Evolutionary conservation across 1,140 invertebrate species (phyloP).

Genomic region (Ceratosolen fusciceps): DNA sequence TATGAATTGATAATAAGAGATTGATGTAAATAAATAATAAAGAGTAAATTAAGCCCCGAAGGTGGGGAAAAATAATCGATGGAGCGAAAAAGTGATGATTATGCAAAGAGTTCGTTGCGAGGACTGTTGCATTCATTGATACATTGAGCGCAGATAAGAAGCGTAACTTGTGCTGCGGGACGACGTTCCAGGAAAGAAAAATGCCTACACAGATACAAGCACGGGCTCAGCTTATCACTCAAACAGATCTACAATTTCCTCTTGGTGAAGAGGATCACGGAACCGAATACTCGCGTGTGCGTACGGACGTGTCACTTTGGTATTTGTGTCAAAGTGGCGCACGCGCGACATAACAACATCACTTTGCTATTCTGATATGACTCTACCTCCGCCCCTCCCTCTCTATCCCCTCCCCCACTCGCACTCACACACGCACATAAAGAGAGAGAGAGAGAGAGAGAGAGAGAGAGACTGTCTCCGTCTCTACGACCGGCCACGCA

Average conservation of each 20-base stretch:
- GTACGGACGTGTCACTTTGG: constrained; percentile 56
- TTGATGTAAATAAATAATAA: too few relatives aligned
- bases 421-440: too few relatives aligned
- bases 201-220: background rate
- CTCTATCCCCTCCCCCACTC: background rate
- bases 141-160: constrained; percentile 4
- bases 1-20: background rate
- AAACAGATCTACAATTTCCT: constrained; percentile 17
- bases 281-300: constrained; percentile 48
- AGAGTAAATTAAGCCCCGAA: too few relatives aligned
- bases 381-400: background rate
- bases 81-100: background rate
- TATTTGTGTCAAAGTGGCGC: constrained; percentile 56
- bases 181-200: constrained; percentile 1
- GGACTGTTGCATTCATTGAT: background rate
- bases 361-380: constrained; percentile 41
- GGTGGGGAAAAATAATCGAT: too few relatives aligned
- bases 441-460: too few relatives aligned
- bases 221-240: background rate
- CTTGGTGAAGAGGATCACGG: background rate
- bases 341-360: constrained; percentile 48
- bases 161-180: background rate
- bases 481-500: background rate
- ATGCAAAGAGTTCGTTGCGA: constrained; percentile 15
- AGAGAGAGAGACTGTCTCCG: background rate